phyloP scores from a whole-genome alignment of 2,113 vertebrate genomes.

The Talpa occidentalis region DNA sequence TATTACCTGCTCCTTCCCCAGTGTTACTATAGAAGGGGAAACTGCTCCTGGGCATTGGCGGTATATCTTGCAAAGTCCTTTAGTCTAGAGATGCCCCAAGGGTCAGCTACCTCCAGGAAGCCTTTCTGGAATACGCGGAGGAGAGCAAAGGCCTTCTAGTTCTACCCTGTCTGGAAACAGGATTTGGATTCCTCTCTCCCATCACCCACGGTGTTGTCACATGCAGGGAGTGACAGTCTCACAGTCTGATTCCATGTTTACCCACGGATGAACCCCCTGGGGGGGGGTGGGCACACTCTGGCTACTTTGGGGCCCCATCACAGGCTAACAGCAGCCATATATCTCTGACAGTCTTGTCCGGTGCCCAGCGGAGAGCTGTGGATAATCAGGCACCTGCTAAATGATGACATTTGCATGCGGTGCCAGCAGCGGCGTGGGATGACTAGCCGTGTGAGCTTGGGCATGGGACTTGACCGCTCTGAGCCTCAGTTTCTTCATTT shows the following conservation, averaged over 20 bases:
- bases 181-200: background rate
- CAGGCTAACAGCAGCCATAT: background rate
- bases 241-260: background rate
- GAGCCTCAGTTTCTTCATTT: background rate
- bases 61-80: background rate
- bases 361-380: background rate
- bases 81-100: background rate
- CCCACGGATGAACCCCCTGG: background rate
- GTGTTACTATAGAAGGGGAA: background rate
- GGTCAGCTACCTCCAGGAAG: background rate
- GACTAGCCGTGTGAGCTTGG: background rate
- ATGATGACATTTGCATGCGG: background rate
- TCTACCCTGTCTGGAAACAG: background rate
- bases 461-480: background rate
- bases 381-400: background rate
- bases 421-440: background rate
- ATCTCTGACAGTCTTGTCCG: background rate
- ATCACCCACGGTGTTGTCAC: background rate
- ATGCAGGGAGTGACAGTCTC: background rate
- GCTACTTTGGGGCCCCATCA: background rate
- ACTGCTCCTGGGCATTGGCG: background rate
- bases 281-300: background rate
- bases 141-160: background rate
- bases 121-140: background rate
- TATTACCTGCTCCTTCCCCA: background rate